These are phyloP conservation scores for Netelia melanura DNA, from an alignment of 2,888 invertebrate species.

Conservation along the genomic window DNA sequence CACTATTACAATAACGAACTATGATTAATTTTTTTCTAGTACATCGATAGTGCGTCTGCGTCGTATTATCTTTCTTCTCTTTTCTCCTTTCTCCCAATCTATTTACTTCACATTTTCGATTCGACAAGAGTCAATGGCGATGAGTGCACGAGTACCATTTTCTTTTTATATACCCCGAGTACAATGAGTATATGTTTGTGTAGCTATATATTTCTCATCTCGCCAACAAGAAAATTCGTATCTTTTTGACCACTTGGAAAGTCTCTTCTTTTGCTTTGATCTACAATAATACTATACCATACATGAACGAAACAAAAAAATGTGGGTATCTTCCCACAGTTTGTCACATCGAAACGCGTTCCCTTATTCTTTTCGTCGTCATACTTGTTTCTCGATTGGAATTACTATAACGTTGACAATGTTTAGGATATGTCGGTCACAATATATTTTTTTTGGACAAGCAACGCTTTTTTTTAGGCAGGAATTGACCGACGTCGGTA, in stretches of 20 bases:
- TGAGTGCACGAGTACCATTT: conserved; percentile 51
- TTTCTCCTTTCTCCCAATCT: conserved; percentile 2
- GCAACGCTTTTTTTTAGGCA: not conserved
- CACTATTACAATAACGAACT: conserved; percentile 59
- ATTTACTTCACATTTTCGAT: conserved; percentile 39
- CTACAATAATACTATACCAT: conserved; percentile 38
- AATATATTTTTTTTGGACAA: not conserved
- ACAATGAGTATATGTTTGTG: conserved; percentile 31
- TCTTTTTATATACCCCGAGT: conserved; percentile 47
- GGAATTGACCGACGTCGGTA: not conserved
- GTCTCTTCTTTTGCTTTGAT: conserved; percentile 44
- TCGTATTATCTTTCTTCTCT: conserved; percentile 16
- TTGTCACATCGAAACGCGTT: not conserved
- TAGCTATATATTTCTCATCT: conserved; percentile 9
- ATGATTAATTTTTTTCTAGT: conserved; percentile 58
- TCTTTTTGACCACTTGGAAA: conserved; percentile 44
- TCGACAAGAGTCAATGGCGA: conserved; percentile 64
- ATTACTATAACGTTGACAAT: not conserved
- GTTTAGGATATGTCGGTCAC: not conserved
- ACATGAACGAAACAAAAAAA: conserved; percentile 26
- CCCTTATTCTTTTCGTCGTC: not conserved
- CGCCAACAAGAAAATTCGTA: conserved; percentile 17
- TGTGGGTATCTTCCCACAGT: conserved; percentile 5
- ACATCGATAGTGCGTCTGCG: conserved; percentile 65
- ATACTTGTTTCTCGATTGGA: not conserved